Conservation (phyloP, 2,113 vertebrate genomes). For the Malurus cyaneus region DNA sequence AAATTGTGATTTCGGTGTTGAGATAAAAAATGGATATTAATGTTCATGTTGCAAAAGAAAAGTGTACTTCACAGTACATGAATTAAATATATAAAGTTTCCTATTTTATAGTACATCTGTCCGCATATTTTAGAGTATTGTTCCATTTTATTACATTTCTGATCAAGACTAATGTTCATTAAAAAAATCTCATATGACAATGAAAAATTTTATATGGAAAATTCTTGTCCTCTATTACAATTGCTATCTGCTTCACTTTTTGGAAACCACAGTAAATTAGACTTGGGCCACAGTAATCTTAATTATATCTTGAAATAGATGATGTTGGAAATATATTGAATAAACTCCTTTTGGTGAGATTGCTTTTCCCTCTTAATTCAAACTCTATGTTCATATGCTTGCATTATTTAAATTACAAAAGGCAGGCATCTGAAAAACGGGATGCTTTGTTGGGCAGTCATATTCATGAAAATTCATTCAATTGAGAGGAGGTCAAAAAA, state of each 20-base stretch:
- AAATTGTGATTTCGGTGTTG: slow-evolving; percentile 8
- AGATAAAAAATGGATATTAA: slow-evolving; percentile 43
- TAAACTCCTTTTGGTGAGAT: slow-evolving; percentile 51
- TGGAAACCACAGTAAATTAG: slow-evolving; percentile 45
- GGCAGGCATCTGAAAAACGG: slow-evolving; percentile 31
- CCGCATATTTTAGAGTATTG: slow-evolving; percentile 30
- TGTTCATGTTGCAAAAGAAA: neutral
- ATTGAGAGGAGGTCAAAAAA: neutral
- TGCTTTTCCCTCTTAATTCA: slow-evolving; percentile 51
- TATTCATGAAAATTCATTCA: slow-evolving; percentile 34
- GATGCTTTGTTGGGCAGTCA: slow-evolving; percentile 36
- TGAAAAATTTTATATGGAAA: slow-evolving; percentile 42
- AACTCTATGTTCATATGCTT: slow-evolving; percentile 39
- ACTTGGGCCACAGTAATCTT: slow-evolving; percentile 40
- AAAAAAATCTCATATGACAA: slow-evolving; percentile 39
- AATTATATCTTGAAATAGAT: slow-evolving; percentile 61
- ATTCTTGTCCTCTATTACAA: slow-evolving; percentile 13
- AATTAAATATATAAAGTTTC: slow-evolving; percentile 17
- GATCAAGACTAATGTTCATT: slow-evolving; percentile 55
- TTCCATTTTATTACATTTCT: slow-evolving; percentile 29
- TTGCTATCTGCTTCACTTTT: slow-evolving; percentile 42
- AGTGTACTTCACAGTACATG: neutral
- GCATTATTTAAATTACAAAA: slow-evolving; percentile 65
- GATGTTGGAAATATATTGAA: slow-evolving; percentile 49
- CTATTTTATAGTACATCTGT: slow-evolving; percentile 15